Base-by-base conservation (phyloP, 2,113 vertebrate genomes). In the Thalassoma bifasciatum region DNA sequence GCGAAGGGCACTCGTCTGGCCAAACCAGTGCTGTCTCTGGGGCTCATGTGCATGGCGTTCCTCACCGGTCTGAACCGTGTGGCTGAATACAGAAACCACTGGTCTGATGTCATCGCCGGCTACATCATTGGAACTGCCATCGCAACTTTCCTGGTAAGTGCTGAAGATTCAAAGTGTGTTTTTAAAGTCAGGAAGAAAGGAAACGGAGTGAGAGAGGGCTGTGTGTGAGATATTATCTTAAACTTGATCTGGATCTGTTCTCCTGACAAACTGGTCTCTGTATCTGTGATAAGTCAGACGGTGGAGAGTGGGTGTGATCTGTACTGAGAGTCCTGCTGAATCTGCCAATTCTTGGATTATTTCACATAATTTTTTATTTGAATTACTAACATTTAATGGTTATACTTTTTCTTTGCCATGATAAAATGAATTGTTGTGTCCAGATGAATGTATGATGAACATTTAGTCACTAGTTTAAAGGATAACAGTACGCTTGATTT, bases 51-150 rank as follows among this genome's bases (percentile, higher is more conserved):
- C 75, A 88, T 98, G 94, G 98, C 98, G 51, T 98, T 99, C 78
- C 95, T 99, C 79, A 97, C 96, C 19, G 98, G 98, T 78, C 93
- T 99, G 83, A 99, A 99, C 93, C 95, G 98, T 75, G 97, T 99
- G 87, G 97, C 98, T 30, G 98, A 99, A 83, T 98, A 99, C 90
- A 95, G 98, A 62, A 99, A 99, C 94, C 98, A 99, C 80, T 99
- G 98, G 98, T 96, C 97, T 3, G 98, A 99, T 70, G 96, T 99
- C 91, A 98, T 99, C 82, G 98, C 98, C 14, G 98, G 98, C 75
- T 99, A 97, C 84, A 81, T 98, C 88, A 97, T 99, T 0, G 98
- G 97, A 51, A 92, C 95, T 51, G 95, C 97, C 82, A 98, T 99
- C 84, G 96, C 97, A 85, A 95, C 96, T 0, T 99, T 99, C 91